Evolutionary conservation across 2,113 vertebrate genomes (phyloP).

Genomic region (Tragelaphus imberbis): DNA sequence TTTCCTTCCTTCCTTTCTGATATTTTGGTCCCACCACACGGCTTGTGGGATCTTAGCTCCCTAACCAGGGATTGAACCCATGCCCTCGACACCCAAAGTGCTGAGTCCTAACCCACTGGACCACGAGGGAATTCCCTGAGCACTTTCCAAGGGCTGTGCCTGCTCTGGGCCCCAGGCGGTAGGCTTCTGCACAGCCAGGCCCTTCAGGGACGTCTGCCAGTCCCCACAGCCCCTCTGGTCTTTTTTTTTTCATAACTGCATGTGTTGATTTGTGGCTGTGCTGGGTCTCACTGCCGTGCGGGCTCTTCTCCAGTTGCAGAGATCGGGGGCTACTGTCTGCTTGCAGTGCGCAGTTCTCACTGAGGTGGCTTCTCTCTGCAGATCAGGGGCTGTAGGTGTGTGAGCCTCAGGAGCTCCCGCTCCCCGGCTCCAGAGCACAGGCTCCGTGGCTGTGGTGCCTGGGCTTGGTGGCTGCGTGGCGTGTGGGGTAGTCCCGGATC

Average conservation of each 20-base stretch:
- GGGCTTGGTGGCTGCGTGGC: neutral
- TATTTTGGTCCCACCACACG: neutral
- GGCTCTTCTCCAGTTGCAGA: neutral
- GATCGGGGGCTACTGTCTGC: neutral
- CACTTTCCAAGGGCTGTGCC: rapidly evolving
- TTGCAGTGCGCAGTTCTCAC: rapidly evolving
- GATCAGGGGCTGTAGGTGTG: no score
- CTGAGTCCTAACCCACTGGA: neutral
- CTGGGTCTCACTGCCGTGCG: neutral
- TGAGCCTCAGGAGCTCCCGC: neutral
- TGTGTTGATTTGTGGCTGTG: neutral
- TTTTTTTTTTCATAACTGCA: neutral
- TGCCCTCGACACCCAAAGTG: neutral
- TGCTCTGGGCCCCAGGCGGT: rapidly evolving
- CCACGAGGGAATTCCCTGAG: neutral
- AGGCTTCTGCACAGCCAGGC: neutral
- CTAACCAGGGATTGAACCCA: neutral
- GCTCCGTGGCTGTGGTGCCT: neutral
- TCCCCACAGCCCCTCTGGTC: neutral
- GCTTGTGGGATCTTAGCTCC: neutral
- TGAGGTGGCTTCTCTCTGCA: no score
- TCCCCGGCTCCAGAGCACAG: neutral
- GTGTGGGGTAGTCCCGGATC: neutral
- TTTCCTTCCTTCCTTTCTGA: neutral
- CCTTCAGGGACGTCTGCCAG: neutral